phyloP scores from a whole-genome alignment of 64 coral and sea anemone species.

The Montipora capricornis region DNA sequence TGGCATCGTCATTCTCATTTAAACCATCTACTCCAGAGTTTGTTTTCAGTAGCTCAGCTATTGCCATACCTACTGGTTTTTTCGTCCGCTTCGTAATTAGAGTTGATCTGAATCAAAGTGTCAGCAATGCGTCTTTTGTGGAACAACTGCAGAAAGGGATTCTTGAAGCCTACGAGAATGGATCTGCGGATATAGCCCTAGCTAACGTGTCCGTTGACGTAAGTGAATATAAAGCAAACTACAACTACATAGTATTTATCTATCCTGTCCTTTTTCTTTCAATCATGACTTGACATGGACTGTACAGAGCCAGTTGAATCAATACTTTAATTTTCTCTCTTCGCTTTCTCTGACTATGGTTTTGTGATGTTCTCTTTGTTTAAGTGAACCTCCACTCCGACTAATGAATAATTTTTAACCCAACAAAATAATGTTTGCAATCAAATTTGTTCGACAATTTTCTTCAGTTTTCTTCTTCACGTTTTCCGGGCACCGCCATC shows the following conservation, averaged over 20 bases:
- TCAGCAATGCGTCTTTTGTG: neutral
- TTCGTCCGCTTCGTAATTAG: neutral
- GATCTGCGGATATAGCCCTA: neutral
- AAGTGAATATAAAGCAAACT: neutral
- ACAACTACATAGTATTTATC: neutral
- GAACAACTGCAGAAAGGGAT: neutral
- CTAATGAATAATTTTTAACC: too few species aligned
- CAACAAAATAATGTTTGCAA: too few species aligned
- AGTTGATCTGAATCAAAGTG: neutral
- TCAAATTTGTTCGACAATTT: too few species aligned
- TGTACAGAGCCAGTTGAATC: too few species aligned
- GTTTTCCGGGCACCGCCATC: too few species aligned
- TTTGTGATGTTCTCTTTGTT: too few species aligned
- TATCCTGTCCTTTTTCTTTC: neutral
- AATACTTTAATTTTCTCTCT: too few species aligned
- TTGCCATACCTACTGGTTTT: neutral
- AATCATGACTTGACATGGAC: too few species aligned
- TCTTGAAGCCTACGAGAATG: neutral
- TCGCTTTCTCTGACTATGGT: too few species aligned
- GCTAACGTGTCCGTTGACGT: neutral
- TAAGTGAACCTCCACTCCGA: too few species aligned
- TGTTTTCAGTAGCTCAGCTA: neutral
- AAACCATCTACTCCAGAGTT: neutral
- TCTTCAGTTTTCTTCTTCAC: too few species aligned
- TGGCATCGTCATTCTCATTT: neutral